phyloP scores from a whole-genome alignment of 2,113 vertebrate species.

The Ailurus styani region DNA sequence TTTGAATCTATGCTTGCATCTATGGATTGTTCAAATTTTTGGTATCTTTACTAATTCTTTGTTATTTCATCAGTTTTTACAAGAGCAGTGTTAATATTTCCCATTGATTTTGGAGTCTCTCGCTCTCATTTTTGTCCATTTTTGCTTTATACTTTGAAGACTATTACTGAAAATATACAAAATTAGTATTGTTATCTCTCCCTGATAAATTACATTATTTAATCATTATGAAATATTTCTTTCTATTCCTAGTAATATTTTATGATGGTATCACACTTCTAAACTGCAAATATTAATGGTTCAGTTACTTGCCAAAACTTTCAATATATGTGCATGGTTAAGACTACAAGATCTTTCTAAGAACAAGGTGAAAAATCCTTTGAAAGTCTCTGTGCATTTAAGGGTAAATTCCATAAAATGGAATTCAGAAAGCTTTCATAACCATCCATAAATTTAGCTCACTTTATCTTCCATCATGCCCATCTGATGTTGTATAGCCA shows the following conservation, averaged over 20 bases:
- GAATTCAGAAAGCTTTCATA: background rate
- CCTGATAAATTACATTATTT: background rate
- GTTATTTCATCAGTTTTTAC: background rate
- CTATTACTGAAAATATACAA: background rate
- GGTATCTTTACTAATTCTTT: background rate
- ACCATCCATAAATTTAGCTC: background rate
- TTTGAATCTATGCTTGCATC: background rate
- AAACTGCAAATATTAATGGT: background rate
- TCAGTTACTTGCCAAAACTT: background rate
- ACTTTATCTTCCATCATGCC: background rate
- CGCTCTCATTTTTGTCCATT: background rate
- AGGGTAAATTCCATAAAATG: background rate
- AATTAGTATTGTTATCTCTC: background rate
- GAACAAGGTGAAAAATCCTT: background rate
- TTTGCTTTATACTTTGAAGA: background rate
- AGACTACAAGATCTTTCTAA: background rate
- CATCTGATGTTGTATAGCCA: background rate
- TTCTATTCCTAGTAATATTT: background rate
- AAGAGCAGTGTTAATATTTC: background rate
- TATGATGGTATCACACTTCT: background rate
- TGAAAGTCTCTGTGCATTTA: background rate
- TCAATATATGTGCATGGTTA: background rate
- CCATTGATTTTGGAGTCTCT: background rate
- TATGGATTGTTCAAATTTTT: background rate
- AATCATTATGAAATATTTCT: background rate